A percentile compares a stretch with the other conserved stretches of the same genome.
These are phyloP conservation scores for Pipistrellus nathusii DNA, from an alignment of 2,797 vertebrate species.

Conservation along the genomic window DNA sequence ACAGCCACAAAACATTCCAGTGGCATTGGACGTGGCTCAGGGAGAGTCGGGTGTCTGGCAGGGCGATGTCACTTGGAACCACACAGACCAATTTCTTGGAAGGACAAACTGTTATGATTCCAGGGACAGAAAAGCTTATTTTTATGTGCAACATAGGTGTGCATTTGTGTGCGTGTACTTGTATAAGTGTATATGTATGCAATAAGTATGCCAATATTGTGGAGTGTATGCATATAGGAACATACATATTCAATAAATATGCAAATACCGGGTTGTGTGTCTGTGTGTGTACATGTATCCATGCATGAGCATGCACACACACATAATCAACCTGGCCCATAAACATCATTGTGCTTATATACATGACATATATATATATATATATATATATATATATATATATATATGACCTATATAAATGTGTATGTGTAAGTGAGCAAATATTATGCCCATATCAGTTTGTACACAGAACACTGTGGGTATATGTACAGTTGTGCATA, in stretches of 20 bases:
- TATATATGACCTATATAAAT: background rate
- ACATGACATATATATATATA: background rate
- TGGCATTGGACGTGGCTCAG: conserved; percentile 57
- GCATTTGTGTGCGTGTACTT: too few species aligned
- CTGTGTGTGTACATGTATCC: background rate
- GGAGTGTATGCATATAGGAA: too few species aligned
- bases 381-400: too few species aligned
- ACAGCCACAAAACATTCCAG: conserved; percentile 57
- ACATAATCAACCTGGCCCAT: background rate
- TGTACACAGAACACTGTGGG: background rate
- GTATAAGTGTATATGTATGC: background rate
- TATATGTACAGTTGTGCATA: background rate
- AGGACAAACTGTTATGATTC: conserved; percentile 70
- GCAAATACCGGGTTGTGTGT: background rate
- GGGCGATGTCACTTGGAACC: conserved; percentile 66
- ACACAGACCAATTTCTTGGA: conserved; percentile 70
- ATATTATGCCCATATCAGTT: background rate
- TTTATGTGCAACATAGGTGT: background rate
- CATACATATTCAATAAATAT: background rate
- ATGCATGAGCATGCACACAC: accelerated
- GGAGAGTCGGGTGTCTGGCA: conserved; percentile 64
- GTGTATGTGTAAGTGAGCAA: background rate
- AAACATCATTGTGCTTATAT: background rate
- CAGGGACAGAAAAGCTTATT: conserved; percentile 24
- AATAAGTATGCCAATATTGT: background rate